Evolutionary conservation across 2,113 vertebrate genomes (phyloP).

Genomic region (Casuarius casuarius): DNA sequence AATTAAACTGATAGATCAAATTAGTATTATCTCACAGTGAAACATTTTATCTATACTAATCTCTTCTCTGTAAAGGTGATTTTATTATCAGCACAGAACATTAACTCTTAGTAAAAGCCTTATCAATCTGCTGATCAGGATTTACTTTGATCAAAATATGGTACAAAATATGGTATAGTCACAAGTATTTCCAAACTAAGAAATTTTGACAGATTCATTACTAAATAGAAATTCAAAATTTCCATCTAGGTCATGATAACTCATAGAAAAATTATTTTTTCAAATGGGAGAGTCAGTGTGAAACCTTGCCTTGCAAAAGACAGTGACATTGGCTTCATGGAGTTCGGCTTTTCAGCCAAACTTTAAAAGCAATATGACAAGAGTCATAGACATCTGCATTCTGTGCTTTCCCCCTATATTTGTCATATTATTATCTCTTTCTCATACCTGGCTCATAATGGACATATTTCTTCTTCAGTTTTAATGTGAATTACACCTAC

Average conservation of each 20-base stretch:
- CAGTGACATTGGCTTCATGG: neutral
- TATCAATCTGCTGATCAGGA: neutral
- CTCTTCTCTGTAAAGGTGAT: neutral
- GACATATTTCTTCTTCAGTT: neutral
- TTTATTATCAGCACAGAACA: neutral
- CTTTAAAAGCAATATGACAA: neutral
- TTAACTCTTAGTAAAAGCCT: neutral
- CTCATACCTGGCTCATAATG: neutral
- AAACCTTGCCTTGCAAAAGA: neutral
- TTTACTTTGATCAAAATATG: neutral
- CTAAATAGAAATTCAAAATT: neutral
- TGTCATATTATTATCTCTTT: neutral
- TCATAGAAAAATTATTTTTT: neutral
- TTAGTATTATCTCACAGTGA: neutral
- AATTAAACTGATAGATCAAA: slow-evolving; percentile 30
- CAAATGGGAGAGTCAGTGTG: neutral
- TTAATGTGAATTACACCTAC: neutral
- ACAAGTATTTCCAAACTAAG: neutral
- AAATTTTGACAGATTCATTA: neutral
- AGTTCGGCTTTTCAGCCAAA: neutral
- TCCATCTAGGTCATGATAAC: neutral
- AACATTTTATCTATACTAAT: neutral
- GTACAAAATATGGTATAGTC: neutral
- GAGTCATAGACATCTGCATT: neutral
- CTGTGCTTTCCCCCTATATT: neutral